Base-by-base conservation (phyloP, 2,797 vertebrate species). In the Sebastes trivittatus region DNA sequence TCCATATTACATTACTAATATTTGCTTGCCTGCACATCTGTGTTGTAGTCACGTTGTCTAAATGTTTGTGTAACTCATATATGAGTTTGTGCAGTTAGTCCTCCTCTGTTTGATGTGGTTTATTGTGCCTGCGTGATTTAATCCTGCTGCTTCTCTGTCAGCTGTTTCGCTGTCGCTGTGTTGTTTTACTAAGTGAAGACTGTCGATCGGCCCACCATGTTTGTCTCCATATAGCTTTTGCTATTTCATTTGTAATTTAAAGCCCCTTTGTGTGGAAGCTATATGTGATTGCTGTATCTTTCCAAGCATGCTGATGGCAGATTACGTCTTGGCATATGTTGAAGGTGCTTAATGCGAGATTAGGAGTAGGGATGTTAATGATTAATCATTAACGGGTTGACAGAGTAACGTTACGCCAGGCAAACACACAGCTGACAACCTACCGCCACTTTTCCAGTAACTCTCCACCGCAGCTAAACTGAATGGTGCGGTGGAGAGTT, bases 11-110 rank as follows among this genome's bases (percentile, higher is more conserved):
- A 30, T 60, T 13, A 7, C 5, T 38, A 5, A 58, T 64, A 56
- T 75, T 72, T 77, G 14, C 69, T 11, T 16, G 2, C 18, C 65
- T 16, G 10, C 20, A 4, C n/a, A 7, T 72, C 61, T n/a, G 63
- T 14, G 13, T 27, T 30, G 18, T 10, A 0, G 58, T 80, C 62
- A 69, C 9, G 11, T 18, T 23, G 66, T 82, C 36, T 38, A 16
- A 34, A 36, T 82, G 22, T 82, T 81, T 83, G 64, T 32, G n/a
- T 63, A 16, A 27, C 56, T 71, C 63, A 16, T 8, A 8, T 2
- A 23, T 36, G 14, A 30, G 13, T 25, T 13, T 52, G 42, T 71
- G 8, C 23, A 29, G 42, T 76, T 80, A 46, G 56, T 80, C 18
- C 23, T 20, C 13, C 49, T 70, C 7, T 60, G 32, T 82, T 72